phyloP scores from a whole-genome alignment of 2,113 vertebrate species.

The Antigone vipio region DNA sequence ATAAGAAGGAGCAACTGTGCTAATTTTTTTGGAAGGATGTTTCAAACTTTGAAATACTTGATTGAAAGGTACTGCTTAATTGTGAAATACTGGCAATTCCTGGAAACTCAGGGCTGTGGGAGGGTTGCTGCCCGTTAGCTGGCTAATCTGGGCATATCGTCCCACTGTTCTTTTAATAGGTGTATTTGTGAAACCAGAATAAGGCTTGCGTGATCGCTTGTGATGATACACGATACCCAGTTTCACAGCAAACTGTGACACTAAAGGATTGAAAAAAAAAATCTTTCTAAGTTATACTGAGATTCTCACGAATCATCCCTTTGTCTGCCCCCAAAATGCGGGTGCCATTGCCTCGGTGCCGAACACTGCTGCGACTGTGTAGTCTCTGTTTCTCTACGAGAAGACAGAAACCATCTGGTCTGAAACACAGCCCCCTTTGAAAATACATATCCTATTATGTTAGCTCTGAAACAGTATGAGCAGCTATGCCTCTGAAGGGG shows the following conservation, averaged over 20 bases:
- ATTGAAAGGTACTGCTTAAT: background rate
- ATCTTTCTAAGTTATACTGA: slow-evolving; percentile 58
- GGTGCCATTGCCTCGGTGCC: slow-evolving; percentile 72
- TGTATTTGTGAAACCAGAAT: slow-evolving; percentile 49
- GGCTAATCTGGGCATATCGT: slow-evolving; percentile 5
- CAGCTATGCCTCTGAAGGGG: slow-evolving; percentile 62
- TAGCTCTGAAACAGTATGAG: slow-evolving; percentile 69
- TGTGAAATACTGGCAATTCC: background rate
- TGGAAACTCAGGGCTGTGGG: slow-evolving; percentile 20
- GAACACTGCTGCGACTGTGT: slow-evolving; percentile 79
- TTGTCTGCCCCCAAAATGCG: slow-evolving; percentile 79
- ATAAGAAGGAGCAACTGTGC: background rate
- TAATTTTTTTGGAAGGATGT: background rate
- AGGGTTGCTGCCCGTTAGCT: background rate
- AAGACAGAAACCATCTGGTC: slow-evolving; percentile 83
- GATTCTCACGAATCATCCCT: slow-evolving; percentile 75
- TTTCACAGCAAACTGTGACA: slow-evolving; percentile 64
- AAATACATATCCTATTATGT: slow-evolving; percentile 79
- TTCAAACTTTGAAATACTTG: background rate
- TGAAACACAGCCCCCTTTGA: slow-evolving; percentile 80
- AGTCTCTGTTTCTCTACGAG: slow-evolving; percentile 73
- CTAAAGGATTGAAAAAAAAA: slow-evolving; percentile 45
- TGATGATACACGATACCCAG: slow-evolving; percentile 46
- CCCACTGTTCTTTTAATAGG: slow-evolving; percentile 42
- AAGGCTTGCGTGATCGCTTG: slow-evolving; percentile 50